Conservation (phyloP, 2,888 invertebrate species). For the Pheosia gnoma region DNA sequence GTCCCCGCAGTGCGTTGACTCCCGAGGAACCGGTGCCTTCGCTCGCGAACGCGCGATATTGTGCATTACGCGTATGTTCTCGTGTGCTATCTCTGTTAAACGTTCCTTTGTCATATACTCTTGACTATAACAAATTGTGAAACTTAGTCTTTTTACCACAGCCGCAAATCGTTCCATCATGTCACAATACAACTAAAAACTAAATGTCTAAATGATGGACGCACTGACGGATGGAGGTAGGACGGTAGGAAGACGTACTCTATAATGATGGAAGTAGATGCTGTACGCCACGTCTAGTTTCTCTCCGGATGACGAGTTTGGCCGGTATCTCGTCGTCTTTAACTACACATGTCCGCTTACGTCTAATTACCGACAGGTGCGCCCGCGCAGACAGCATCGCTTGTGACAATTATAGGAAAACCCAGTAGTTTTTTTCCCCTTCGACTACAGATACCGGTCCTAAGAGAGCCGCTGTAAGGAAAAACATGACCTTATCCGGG, state of each 20-base stretch:
- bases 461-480: slow-evolving; percentile 1
- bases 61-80: slow-evolving; percentile 9
- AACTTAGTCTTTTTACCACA: neutral
- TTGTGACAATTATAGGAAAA: slow-evolving; percentile 53
- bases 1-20: slow-evolving; percentile 78
- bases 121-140: neutral
- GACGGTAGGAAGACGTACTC: slow-evolving; percentile 6
- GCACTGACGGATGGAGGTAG: slow-evolving; percentile 5
- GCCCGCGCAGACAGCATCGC: slow-evolving; percentile 38
- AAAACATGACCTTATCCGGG: slow-evolving; percentile 4
- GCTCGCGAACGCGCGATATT: slow-evolving; percentile 65
- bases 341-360: slow-evolving; percentile 58
- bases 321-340: slow-evolving; percentile 53
- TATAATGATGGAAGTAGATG: slow-evolving; percentile 20
- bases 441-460: slow-evolving; percentile 14
- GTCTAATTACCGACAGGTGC: slow-evolving; percentile 68
- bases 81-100: neutral
- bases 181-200: slow-evolving; percentile 5
- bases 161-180: neutral
- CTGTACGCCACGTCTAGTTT: slow-evolving; percentile 56
- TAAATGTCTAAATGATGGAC: neutral
- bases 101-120: neutral
- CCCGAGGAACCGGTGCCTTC: slow-evolving; percentile 65
- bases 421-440: slow-evolving; percentile 32
- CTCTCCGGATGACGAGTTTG: slow-evolving; percentile 58